Conservation (phyloP, 1,140 invertebrate species). For the Campoletis sonorensis region DNA sequence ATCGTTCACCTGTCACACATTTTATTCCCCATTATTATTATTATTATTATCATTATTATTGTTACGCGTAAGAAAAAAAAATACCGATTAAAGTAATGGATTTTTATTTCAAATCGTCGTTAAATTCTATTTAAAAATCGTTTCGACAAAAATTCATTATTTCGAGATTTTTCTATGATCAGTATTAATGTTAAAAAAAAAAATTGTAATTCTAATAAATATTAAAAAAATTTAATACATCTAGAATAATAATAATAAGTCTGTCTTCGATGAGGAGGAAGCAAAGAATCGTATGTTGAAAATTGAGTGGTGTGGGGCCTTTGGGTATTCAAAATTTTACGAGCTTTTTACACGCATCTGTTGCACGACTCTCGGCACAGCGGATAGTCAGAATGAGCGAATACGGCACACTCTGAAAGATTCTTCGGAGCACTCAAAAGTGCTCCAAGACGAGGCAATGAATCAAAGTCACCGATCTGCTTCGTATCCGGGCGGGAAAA, state of each 20-base stretch:
- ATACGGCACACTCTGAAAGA: conserved; percentile 13
- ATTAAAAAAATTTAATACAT: background rate
- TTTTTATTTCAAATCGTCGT: no score
- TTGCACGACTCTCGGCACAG: conserved; percentile 30
- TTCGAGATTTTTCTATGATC: background rate
- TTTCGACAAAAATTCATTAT: background rate
- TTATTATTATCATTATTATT: background rate
- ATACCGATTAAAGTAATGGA: no score
- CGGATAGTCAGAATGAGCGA: conserved; percentile 9
- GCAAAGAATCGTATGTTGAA: conserved; percentile 23
- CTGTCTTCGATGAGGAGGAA: background rate
- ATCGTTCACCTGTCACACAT: conserved; percentile 38
- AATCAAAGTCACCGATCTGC: conserved; percentile 43
- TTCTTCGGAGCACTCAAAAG: conserved; percentile 16
- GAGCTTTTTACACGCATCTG: conserved; percentile 43
- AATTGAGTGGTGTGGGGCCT: conserved; percentile 2
- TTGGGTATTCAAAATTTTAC: conserved; percentile 48
- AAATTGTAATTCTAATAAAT: no score
- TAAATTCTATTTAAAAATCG: no score
- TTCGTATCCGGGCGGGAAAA: conserved; percentile 8
- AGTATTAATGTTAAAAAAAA: background rate
- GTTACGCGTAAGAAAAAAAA: no score
- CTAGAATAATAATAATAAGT: conserved; percentile 16
- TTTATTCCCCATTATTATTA: background rate
- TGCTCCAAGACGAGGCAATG: conserved; percentile 13